phyloP scores from a whole-genome alignment of 2,888 invertebrate species.

The Sinohyriopsis cumingii region DNA sequence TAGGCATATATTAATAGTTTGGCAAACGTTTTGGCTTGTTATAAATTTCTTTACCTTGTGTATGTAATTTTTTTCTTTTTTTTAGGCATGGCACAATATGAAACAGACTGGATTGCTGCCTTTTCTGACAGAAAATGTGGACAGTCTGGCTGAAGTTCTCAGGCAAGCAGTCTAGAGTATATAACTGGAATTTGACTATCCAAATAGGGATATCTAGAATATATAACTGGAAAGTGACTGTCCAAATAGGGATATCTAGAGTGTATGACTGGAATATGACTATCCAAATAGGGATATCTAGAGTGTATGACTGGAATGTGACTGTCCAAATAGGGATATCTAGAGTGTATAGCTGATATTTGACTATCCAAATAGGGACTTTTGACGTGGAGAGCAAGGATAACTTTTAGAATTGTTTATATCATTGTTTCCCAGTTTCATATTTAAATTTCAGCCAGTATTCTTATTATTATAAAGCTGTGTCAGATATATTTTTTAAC shows the following conservation, averaged over 20 bases:
- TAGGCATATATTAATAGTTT: background rate
- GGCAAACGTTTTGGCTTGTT: background rate
- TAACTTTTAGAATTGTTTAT: too few species aligned
- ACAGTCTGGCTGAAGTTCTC: constrained; percentile 58
- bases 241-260: background rate
- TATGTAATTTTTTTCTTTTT: background rate
- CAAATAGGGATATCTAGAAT: too few species aligned
- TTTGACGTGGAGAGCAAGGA: too few species aligned
- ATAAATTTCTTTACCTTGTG: too few species aligned
- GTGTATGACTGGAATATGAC: background rate
- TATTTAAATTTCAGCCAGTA: too few species aligned
- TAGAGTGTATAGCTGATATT: too few species aligned
- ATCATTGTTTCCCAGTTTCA: too few species aligned
- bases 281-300: background rate
- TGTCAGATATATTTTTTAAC: too few species aligned
- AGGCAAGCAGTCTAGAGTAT: constrained; percentile 42
- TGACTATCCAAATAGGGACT: too few species aligned
- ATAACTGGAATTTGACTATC: too few species aligned
- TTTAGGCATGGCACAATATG: constrained; percentile 63
- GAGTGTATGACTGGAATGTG: background rate
- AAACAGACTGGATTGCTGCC: constrained; percentile 68
- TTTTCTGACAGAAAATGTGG: constrained; percentile 65
- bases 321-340: background rate
- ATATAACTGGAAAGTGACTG: too few species aligned
- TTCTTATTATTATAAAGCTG: too few species aligned